Evolutionary conservation across 2,113 vertebrate genomes (phyloP), one percentile per base, ranked within the genome.

Genomic region (Pygoscelis adeliae): DNA sequence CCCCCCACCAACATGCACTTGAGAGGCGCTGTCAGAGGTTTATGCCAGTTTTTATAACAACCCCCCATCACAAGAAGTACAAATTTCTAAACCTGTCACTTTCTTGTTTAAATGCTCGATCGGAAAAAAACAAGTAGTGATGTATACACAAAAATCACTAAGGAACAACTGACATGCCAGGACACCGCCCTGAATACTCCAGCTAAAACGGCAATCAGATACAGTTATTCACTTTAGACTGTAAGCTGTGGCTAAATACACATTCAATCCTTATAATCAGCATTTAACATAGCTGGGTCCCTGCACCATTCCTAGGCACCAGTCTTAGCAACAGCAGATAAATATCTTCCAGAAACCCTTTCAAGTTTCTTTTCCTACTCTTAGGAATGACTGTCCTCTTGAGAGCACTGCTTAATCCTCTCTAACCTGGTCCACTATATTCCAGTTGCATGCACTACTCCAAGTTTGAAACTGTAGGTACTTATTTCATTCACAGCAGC

Each of bases 1-100:
- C 12, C 0, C 23, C 23, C 13, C 4, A 4, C 2, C 3, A n/a
- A 12, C 18, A 70, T 13, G 8, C 26, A 32, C 17, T 46, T 32
- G 23, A 71, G 70, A 80, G 26, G 49, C 69, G 23, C 67, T 61
- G 30, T 52, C 67, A 62, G 40, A 66, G 30, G 11, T 26, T 91
- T 40, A 20, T 73, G n/a, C 6, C 63, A 53, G 58, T 32, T 91
- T 61, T 92, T 58, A 30, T 5, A n/a, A 58, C 25, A 82, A 66
- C 10, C 7, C 55, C 15, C 3, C 27, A 29, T 12, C 3, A 0
- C 6, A 79, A 29, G 29, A 36, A 34, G 26, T 13, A 65, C 13
- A 38, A 61, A 17, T 49, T 65, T 52, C 46, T 65, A 83, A 89
- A 73, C 16, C 12, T 84, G 46, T 34, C 2, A 1, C 65, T 61